These are phyloP conservation scores for Raphicerus campestris DNA, from an alignment of 2,113 vertebrate genomes.

Conservation along the genomic window DNA sequence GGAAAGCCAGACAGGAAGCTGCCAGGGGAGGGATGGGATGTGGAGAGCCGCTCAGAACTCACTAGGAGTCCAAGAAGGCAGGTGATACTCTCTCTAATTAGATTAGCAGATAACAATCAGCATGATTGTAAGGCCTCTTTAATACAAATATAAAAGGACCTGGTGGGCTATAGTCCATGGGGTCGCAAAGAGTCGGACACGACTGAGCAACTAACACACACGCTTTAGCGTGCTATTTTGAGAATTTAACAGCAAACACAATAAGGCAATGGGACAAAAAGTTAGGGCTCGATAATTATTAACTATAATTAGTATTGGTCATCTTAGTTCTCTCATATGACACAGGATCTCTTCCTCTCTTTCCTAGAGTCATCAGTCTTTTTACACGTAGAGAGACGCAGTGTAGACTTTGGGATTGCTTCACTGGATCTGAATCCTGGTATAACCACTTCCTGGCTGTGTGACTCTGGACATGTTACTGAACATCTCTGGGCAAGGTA, in stretches of 20 bases:
- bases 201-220: neutral
- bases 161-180: neutral
- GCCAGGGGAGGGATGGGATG: rapidly evolving
- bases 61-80: neutral
- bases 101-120: neutral
- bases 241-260: neutral
- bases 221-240: neutral
- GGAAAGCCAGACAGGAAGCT: neutral
- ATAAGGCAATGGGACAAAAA: neutral
- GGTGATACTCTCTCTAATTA: neutral
- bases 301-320: neutral
- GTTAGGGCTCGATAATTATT: neutral
- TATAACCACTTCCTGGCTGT: neutral
- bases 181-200: neutral
- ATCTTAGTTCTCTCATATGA: neutral
- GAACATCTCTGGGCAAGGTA: neutral
- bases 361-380: neutral
- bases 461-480: neutral
- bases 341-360: neutral
- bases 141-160: neutral
- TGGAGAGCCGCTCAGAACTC: neutral
- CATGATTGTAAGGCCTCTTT: neutral
- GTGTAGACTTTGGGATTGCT: neutral
- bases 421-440: neutral
- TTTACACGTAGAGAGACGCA: neutral